Conservation (phyloP, 2,797 vertebrate genomes). For the Melopsittacus undulatus region DNA sequence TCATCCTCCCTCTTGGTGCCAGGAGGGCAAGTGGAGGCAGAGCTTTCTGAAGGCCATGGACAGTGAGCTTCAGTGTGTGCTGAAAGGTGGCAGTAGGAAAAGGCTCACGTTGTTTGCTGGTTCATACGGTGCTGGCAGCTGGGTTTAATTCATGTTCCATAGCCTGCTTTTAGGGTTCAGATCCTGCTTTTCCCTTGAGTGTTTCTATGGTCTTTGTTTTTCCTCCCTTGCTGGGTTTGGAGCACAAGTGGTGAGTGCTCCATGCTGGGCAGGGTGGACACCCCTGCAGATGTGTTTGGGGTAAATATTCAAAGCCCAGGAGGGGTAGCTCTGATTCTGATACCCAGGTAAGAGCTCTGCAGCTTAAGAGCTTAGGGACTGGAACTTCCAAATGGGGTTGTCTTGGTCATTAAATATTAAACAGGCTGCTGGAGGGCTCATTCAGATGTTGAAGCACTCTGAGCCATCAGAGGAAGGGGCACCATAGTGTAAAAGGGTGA, state of each 20-base stretch:
- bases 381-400: not conserved
- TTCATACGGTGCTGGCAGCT: not conserved
- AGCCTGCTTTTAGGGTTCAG: not conserved
- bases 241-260: rapidly evolving
- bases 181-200: not conserved
- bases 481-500: not conserved
- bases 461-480: not conserved
- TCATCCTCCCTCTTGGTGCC: rapidly evolving
- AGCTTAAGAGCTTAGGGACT: not conserved
- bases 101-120: not conserved
- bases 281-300: not conserved
- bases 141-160: not conserved
- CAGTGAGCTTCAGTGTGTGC: not conserved
- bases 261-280: rapidly evolving
- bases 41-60: rapidly evolving
- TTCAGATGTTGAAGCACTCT: not conserved
- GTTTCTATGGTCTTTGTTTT: not conserved
- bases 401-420: conserved; percentile 43
- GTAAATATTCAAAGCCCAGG: not conserved
- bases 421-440: not conserved
- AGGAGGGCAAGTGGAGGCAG: not conserved
- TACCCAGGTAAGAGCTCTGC: not conserved
- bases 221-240: not conserved
- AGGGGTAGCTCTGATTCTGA: not conserved
- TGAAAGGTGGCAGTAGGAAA: not conserved